Evolutionary conservation across 2,888 invertebrate genomes (phyloP), one percentile per base, ranked within the genome.

Genomic region (Metalampra italica): DNA sequence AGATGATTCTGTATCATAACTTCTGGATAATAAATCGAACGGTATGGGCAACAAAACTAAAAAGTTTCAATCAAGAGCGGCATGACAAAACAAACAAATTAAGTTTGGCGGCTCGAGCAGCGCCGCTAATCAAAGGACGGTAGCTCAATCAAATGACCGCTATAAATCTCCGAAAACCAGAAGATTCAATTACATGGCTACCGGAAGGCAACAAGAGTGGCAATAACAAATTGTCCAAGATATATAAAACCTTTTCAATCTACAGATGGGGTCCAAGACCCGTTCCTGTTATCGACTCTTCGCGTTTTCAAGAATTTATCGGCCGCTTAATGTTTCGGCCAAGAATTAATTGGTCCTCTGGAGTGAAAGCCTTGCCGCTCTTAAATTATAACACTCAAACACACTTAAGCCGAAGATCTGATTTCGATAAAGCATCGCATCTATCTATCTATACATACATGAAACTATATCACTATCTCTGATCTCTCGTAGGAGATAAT

Each of bases 171-270:
- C 67, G 47, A 78, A 85, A 86, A 84, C 86, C 84, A 84, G 81
- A 84, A 83, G 87, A 87, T 87, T 87, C 85, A 87, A 87, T 88
- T 84, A 89, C 78, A 81, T 71, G 63, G 82, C 88, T 88, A 86
- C 88, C 82, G 86, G 80, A 85, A 81, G 74, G 75, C 79, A 69
- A 66, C 64, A 71, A 71, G 71, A 83, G 80, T 87, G 88, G 81
- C 87, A 86, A 76, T 86, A 86, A 89, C 88, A 85, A 89, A 89
- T 88, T 87, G 82, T 80, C 67, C 70, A 78, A 86, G 85, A 89
- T 88, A 87, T 86, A 87, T 84, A 85, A 84, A 82, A 78, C 75
- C 78, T 83, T 79, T 82, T 84, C 80, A 82, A 82, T 75, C 71
- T 68, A 67, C 68, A 69, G 72, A 39, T 72, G 82, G 78, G 64